phyloP scores from a whole-genome alignment of 2,797 vertebrate species.

The Pseudopleuronectes americanus region DNA sequence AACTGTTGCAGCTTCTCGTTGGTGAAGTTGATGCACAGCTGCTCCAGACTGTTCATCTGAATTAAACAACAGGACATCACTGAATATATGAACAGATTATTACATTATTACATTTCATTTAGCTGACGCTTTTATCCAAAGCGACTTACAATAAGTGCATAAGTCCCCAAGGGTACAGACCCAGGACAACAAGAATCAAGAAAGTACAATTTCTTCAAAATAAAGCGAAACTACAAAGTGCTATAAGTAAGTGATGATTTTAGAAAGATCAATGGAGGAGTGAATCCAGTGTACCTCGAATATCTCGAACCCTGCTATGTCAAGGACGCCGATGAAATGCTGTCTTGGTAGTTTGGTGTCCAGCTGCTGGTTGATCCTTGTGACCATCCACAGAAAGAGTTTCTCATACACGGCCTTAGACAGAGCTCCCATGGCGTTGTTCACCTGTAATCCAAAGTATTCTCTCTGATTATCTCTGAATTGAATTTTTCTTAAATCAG shows the following conservation, averaged over 20 bases:
- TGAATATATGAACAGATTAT: neutral
- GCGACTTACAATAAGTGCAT: too few relatives aligned
- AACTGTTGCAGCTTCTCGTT: slow-evolving; percentile 85
- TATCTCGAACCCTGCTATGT: slow-evolving; percentile 90
- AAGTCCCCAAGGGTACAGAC: too few relatives aligned
- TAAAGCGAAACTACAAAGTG: too few relatives aligned
- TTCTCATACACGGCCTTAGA: slow-evolving; percentile 88
- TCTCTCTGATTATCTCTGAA: neutral
- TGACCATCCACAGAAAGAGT: slow-evolving; percentile 90
- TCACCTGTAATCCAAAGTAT: slow-evolving; percentile 72
- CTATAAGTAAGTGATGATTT: too few relatives aligned
- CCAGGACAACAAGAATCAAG: too few relatives aligned
- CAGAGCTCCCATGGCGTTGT: slow-evolving; percentile 85
- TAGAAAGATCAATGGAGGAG: neutral
- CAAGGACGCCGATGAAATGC: slow-evolving; percentile 88
- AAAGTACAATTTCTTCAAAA: too few relatives aligned
- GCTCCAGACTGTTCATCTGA: slow-evolving; percentile 73
- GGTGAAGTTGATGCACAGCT: slow-evolving; percentile 85
- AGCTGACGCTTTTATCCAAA: too few relatives aligned
- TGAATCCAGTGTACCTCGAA: slow-evolving; percentile 82
- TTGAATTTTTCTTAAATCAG: neutral
- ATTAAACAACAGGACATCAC: neutral
- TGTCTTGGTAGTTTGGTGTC: slow-evolving; percentile 88
- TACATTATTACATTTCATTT: too few relatives aligned
- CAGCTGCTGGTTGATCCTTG: slow-evolving; percentile 87